A percentile compares a stretch with the other conserved stretches of the same genome.
Evolutionary conservation across 1,140 invertebrate genomes (phyloP).

Genomic region (Sinonovacula constricta): DNA sequence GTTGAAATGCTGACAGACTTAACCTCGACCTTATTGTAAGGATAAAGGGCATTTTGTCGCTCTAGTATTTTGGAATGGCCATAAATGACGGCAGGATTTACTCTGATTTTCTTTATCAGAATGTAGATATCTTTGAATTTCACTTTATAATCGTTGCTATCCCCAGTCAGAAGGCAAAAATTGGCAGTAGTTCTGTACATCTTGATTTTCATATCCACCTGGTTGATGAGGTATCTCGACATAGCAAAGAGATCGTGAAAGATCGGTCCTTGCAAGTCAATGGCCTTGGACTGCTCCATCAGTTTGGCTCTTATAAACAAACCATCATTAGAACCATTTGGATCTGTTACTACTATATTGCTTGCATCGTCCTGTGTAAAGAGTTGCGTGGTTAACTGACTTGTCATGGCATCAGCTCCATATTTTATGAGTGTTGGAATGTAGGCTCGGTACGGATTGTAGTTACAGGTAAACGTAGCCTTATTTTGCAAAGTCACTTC

Average conservation of each 20-base stretch:
- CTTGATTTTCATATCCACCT: constrained; percentile 28
- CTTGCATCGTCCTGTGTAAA: constrained; percentile 32
- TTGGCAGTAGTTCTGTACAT: not conserved
- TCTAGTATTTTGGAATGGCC: no score
- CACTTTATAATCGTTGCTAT: constrained; percentile 11
- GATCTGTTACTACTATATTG: constrained; percentile 13
- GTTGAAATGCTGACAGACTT: constrained; percentile 1
- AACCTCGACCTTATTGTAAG: no score
- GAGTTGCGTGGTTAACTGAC: constrained; percentile 26
- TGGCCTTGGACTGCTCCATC: not conserved
- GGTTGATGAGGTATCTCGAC: no score
- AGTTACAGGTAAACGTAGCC: constrained; percentile 14
- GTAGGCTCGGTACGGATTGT: constrained; percentile 42
- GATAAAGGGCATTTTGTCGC: no score
- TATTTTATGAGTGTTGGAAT: constrained; percentile 44
- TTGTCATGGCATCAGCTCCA: constrained; percentile 30
- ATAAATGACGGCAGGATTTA: no score
- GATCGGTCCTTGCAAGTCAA: constrained; percentile 43
- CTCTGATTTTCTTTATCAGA: no score
- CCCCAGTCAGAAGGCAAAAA: constrained; percentile 10
- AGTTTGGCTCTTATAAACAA: not conserved
- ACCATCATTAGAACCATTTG: constrained; percentile 8
- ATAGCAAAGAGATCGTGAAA: constrained; percentile 48
- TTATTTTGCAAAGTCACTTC: constrained; percentile 47
- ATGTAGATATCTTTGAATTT: no score